Evolutionary conservation across 2,113 vertebrate species (phyloP).

Genomic region (Oreochromis niloticus): DNA sequence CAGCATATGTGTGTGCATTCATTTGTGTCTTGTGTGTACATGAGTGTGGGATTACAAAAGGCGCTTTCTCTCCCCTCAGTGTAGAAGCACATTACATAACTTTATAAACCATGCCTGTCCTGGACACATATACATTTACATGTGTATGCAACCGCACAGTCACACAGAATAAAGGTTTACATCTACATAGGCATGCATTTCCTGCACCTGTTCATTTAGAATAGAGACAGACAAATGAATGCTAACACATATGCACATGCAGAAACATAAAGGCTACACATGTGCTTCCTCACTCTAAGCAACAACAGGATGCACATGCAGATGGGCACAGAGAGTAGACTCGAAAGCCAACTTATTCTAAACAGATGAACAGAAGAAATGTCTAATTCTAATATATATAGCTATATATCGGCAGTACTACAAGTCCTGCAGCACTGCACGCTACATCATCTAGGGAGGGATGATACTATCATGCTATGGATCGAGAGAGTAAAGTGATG

Average conservation of each 20-base stretch:
- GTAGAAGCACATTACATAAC: slow-evolving; percentile 30
- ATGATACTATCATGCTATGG: not conserved
- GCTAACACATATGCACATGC: not conserved
- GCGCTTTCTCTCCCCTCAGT: slow-evolving; percentile 3
- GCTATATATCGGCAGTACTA: not conserved
- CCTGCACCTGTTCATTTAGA: not conserved
- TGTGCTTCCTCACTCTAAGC: not conserved
- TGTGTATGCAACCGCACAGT: not conserved
- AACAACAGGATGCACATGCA: slow-evolving; percentile 3
- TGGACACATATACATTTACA: not conserved
- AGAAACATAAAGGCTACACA: not conserved
- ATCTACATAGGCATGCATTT: not conserved
- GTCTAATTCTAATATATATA: not conserved
- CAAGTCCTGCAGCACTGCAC: not conserved
- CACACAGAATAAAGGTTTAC: not conserved
- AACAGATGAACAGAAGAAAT: not conserved
- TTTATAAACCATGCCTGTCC: not conserved
- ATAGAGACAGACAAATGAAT: not conserved
- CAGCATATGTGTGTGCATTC: not conserved
- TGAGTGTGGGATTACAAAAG: not conserved
- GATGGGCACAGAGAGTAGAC: not conserved
- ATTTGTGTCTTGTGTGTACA: not conserved
- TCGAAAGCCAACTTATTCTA: not conserved
- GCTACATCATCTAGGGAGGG: not conserved
- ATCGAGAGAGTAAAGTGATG: not conserved